A percentile compares a stretch with the other conserved stretches of the same genome.
Evolutionary conservation across 1,140 invertebrate genomes (phyloP).

Genomic region (Sarcophaga peregrina): DNA sequence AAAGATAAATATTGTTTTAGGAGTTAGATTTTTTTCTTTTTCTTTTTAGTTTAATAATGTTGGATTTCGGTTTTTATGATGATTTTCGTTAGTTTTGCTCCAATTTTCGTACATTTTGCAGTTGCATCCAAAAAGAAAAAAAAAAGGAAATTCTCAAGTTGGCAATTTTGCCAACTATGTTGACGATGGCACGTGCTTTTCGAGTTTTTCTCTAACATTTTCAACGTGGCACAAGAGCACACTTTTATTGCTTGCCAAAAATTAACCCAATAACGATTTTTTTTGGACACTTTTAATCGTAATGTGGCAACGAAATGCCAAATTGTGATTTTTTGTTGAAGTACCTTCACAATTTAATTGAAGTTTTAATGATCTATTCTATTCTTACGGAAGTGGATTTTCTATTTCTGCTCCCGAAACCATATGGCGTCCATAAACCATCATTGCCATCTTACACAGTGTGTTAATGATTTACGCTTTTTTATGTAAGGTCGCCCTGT

Average conservation of each 20-base stretch:
- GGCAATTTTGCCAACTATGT: constrained; percentile 33
- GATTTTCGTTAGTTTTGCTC: constrained; percentile 18
- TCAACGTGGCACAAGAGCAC: neutral
- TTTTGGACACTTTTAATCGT: neutral
- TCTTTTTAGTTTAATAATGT: neutral
- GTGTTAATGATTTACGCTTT: too few relatives aligned
- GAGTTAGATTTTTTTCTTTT: neutral
- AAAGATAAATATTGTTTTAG: neutral
- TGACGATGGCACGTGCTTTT: constrained; percentile 31
- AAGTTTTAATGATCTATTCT: neutral
- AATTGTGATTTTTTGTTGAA: neutral
- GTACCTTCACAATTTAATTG: neutral
- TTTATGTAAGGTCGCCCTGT: too few relatives aligned
- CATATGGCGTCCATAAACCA: too few relatives aligned
- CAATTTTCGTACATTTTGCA: neutral
- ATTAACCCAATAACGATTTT: constrained; percentile 13
- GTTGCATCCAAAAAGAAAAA: neutral
- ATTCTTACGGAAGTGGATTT: neutral
- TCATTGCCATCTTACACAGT: too few relatives aligned
- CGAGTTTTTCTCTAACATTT: constrained; percentile 25
- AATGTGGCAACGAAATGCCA: neutral
- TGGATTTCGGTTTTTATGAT: neutral
- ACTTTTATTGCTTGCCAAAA: neutral
- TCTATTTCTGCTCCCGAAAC: too few relatives aligned
- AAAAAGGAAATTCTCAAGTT: neutral